Evolutionary conservation across 2,797 vertebrate genomes (phyloP), one percentile per base, ranked within the genome.

Genomic region (Sphenodon punctatus): DNA sequence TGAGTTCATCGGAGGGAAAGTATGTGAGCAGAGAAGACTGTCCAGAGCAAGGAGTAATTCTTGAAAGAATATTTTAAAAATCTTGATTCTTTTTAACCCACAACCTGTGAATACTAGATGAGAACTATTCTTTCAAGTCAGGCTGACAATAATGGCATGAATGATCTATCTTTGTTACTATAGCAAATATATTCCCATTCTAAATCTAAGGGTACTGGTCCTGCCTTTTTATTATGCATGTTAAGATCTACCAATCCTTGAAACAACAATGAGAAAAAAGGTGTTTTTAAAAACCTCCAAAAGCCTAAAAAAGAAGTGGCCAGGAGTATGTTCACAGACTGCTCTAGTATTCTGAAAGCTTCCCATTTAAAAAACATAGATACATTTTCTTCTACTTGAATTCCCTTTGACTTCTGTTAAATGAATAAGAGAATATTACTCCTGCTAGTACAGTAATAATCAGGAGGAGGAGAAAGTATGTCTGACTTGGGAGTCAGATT

Each of bases 151-250:
- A 85, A 76, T 74, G 90, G 91, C 84, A 90, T 89, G 76, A n/a
- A 90, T 88, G 86, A 90, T 91, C 74, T 86, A 89, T 90, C 86
- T 80, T 90, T 93, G 67, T 81, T 79, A 85, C 51, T 66, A 66
- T 51, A 75, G 70, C 75, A 91, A 86, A 85, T 86, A 82, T 66
- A 88, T 79, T 91, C 85, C n/a, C 85, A 66, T 89, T 91, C 93
- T 84, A 92, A 90, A 92, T 90, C 84, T 88, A 88, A 90, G 60
- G 65, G 42, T 88, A 72, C 68, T 77, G 60, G 71, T n/a, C n/a
- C 63, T 65, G 51, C 69, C 68, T 72, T 61, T 59, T 80, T 84
- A n/a, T n/a, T n/a, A n/a, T n/a, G n/a, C n/a, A n/a, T n/a, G n/a
- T 77, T 87, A 78, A 88, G 72, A 82, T 89, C 78, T 87, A 68